These are phyloP conservation scores for Stenurella melanura DNA, from an alignment of 2,888 invertebrate species.

Conservation along the genomic window DNA sequence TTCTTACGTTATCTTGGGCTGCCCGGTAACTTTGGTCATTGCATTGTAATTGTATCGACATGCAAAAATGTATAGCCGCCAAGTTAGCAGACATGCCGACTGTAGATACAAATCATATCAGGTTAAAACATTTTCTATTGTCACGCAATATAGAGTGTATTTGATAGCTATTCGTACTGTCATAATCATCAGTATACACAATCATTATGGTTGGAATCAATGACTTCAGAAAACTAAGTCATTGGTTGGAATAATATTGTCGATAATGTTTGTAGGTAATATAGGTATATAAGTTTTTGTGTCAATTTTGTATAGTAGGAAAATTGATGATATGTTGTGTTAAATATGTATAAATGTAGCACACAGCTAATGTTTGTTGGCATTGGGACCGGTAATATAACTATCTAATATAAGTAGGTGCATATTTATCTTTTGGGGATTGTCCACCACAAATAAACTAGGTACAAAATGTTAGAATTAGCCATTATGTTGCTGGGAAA, in stretches of 20 bases:
- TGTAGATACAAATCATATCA: not conserved
- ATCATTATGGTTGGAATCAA: not conserved
- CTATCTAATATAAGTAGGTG: too few species aligned
- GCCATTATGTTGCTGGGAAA: too few species aligned
- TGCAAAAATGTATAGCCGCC: not conserved
- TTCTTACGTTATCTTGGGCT: too few species aligned
- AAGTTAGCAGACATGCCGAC: not conserved
- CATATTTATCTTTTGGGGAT: too few species aligned
- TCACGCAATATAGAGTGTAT: slow-evolving; percentile 2
- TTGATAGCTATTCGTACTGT: not conserved
- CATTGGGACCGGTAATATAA: too few species aligned
- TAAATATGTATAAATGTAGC: not conserved
- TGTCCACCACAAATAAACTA: too few species aligned
- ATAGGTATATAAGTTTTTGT: not conserved
- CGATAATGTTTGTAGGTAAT: not conserved
- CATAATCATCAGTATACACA: not conserved
- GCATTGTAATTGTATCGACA: not conserved
- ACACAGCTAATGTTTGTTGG: not conserved
- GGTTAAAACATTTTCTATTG: not conserved
- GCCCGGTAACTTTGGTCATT: not conserved
- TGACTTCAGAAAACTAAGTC: too few species aligned
- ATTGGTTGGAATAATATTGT: not conserved
- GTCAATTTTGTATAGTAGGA: not conserved
- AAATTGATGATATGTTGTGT: not conserved
- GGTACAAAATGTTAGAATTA: too few species aligned